Evolutionary conservation across 1,140 invertebrate genomes (phyloP).

Genomic region (Drosophila subpulchrella): DNA sequence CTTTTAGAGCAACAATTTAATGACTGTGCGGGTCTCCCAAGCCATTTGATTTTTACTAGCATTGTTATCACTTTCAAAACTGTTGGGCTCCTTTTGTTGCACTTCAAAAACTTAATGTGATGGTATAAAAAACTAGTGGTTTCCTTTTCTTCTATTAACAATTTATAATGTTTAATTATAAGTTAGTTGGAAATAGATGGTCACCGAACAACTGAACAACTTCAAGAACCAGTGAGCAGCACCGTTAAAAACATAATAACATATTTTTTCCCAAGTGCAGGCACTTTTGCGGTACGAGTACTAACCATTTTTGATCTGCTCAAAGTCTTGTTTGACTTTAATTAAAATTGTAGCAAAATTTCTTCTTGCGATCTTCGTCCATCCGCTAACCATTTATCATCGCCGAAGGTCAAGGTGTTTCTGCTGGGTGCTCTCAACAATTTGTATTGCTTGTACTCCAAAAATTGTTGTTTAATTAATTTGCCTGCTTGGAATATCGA

Average conservation of each 20-base stretch:
- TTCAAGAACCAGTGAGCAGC: not conserved
- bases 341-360: slow-evolving; percentile 76
- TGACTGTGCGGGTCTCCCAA: too few relatives aligned
- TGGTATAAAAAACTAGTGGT: not conserved
- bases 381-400: slow-evolving; percentile 50
- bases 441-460: slow-evolving; percentile 53
- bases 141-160: not conserved
- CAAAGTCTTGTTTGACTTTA: slow-evolving; percentile 44
- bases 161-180: not conserved
- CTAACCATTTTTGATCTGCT: slow-evolving; percentile 18
- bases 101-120: not conserved
- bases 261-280: slow-evolving; percentile 3
- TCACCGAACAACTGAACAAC: too few relatives aligned
- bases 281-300: not conserved
- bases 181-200: not conserved
- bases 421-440: slow-evolving; percentile 36
- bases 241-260: not conserved
- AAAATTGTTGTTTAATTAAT: slow-evolving; percentile 69
- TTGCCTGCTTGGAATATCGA: slow-evolving; percentile 61
- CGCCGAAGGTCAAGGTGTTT: slow-evolving; percentile 54
- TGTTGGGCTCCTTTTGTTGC: not conserved
- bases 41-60: not conserved
- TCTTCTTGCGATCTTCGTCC: slow-evolving; percentile 53
- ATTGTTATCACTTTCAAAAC: not conserved
- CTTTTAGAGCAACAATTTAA: not conserved